Evolutionary conservation across 37 sponge, comb jelly and placozoan species (phyloP).

Genomic region (Aplysina aerophoba): DNA sequence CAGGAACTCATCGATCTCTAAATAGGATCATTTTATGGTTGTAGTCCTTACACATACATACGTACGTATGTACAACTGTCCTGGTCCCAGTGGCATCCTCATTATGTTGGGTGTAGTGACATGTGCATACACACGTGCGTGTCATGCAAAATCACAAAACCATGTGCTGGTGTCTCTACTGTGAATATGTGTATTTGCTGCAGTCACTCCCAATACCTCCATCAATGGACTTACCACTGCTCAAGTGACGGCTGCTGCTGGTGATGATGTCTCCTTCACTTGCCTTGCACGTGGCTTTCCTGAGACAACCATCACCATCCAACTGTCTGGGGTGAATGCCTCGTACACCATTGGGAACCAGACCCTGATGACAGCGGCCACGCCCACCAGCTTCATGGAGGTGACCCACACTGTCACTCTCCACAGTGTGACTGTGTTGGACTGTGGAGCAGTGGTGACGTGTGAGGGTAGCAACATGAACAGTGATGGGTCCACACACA

Average conservation of each 20-base stretch:
- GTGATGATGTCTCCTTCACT: not conserved
- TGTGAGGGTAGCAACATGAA: constrained; percentile 10
- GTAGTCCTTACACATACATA: no score
- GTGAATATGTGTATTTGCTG: no score
- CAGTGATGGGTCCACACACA: constrained; percentile 1
- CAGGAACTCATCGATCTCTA: no score
- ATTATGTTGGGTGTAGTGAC: no score
- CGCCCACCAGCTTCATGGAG: not conserved
- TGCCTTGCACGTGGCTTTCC: constrained; percentile 23
- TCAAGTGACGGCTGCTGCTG: not conserved
- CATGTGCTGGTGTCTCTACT: no score
- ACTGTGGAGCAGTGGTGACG: constrained; percentile 34
- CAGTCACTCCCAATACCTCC: no score
- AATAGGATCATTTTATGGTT: no score
- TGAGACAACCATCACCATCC: constrained; percentile 22
- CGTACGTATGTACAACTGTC: no score
- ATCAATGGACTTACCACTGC: not conserved
- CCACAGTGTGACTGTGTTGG: not conserved
- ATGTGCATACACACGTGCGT: no score
- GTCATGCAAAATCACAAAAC: no score
- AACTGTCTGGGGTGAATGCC: not conserved
- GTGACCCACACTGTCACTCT: constrained; percentile 12
- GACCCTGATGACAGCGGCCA: not conserved
- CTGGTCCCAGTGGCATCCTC: no score
- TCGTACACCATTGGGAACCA: not conserved